phyloP scores from a whole-genome alignment of 2,797 vertebrate genomes.

The Semaprochilodus insignis region DNA sequence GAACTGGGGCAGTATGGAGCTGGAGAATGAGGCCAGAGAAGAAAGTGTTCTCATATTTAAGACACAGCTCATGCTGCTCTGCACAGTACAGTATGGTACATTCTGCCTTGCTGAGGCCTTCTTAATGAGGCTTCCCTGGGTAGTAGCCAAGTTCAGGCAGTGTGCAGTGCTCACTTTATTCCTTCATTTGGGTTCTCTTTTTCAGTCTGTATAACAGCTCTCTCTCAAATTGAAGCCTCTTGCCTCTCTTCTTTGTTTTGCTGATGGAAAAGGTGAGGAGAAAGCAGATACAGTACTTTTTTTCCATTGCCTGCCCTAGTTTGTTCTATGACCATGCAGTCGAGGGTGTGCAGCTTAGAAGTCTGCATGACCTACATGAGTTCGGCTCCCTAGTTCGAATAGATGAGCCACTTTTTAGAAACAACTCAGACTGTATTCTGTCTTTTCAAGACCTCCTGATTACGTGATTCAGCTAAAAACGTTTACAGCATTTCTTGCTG shows the following conservation, averaged over 20 bases:
- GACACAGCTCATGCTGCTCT: conserved; percentile 1
- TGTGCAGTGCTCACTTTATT: neutral
- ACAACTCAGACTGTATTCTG: conserved; percentile 60
- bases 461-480: neutral
- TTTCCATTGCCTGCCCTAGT: conserved; percentile 24
- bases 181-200: conserved; percentile 14
- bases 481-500: neutral
- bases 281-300: conserved; percentile 8
- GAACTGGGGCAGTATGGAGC: conserved; percentile 20
- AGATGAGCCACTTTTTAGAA: conserved; percentile 71
- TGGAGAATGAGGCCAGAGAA: conserved; percentile 39
- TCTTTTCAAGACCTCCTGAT: neutral
- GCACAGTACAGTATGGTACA: conserved; percentile 37
- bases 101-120: conserved; percentile 57
- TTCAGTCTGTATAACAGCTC: neutral
- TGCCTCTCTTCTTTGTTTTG: neutral
- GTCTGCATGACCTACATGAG: conserved; percentile 83
- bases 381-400: conserved; percentile 76
- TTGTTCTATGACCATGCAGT: conserved; percentile 36
- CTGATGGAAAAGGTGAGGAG: conserved; percentile 2
- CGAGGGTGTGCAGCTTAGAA: conserved; percentile 60
- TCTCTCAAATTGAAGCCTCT: neutral
- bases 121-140: conserved; percentile 55
- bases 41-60: conserved; percentile 31
- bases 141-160: conserved; percentile 42